These are phyloP conservation scores for Ostrea edulis DNA, from an alignment of 1,140 invertebrate genomes.

Conservation along the genomic window DNA sequence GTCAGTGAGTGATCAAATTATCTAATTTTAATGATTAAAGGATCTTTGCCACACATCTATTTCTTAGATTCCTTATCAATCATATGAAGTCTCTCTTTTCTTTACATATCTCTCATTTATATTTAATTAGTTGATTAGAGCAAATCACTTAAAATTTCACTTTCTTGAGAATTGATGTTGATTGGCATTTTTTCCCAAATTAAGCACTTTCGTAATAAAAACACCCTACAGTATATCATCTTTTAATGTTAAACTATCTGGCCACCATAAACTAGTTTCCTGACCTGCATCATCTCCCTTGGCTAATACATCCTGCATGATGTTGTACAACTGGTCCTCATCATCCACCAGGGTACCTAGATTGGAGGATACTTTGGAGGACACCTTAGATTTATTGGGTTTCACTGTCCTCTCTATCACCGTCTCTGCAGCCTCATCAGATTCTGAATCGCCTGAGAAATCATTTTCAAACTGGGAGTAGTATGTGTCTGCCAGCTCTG, in stretches of 20 bases:
- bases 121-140: no score
- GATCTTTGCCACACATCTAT: no score
- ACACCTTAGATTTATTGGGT: slow-evolving; percentile 41
- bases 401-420: slow-evolving; percentile 48
- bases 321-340: slow-evolving; percentile 71
- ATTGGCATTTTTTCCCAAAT: no score
- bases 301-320: slow-evolving; percentile 72
- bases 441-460: slow-evolving; percentile 58
- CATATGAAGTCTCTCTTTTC: no score
- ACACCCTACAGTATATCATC: no score
- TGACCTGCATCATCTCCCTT: slow-evolving; percentile 63
- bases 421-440: slow-evolving; percentile 62
- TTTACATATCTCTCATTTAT: no score
- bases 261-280: slow-evolving; percentile 2
- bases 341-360: slow-evolving; percentile 54
- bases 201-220: no score
- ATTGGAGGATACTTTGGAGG: slow-evolving; percentile 41
- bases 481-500: slow-evolving; percentile 77
- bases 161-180: no score
- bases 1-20: no score
- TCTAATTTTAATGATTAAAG: no score
- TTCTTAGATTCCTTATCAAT: no score
- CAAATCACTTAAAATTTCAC: no score
- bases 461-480: slow-evolving; percentile 77
- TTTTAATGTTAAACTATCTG: background rate